Base-by-base conservation (phyloP, 2,888 invertebrate genomes). In the Abscondita cerata region DNA sequence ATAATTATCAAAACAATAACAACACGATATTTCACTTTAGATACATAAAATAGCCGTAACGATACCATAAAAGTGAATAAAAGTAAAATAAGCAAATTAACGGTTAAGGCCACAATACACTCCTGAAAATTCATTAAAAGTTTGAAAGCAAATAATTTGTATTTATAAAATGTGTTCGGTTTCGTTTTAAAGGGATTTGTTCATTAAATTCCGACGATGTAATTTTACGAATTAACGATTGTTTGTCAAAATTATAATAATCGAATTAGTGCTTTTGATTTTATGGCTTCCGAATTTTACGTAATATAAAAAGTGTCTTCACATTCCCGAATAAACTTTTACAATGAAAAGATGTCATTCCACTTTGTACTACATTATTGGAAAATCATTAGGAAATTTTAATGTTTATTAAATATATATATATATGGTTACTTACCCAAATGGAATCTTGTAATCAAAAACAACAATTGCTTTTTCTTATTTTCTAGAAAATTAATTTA, bases 41-140 rank as follows among this genome's bases (percentile, higher is more conserved):
- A 25, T 25, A 25, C 25, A 25, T 25, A 25, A 25, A 25, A 25
- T 25, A 25, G 25, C 25, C 25, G 25, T 36, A 36, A 36, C 11
- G 36, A 36, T 5, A 11, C 36, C 19, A 18, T 44, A 44, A 44
- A 44, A 16, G 11, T 18, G 18, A 44, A 44, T 18, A 19, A 18
- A 44, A 44, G 44, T 44, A 19, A 44, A 44, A 44, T 18, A 44
- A 44, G 16, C 19, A 44, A 44, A 44, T 44, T 44, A 44, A 44
- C n/a, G 44, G 16, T 44, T 18, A 44, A 41, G 19, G 44, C 44
- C 44, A 44, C 44, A 18, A 44, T 19, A 15, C 44, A 44, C 44
- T 44, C 19, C n/a, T 44, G 44, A 44, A 44, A 51, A 57, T 57
- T 57, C 57, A 57, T 55, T 54, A 54, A 54, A 54, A 54, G 36